A percentile compares a stretch with the other conserved stretches of the same genome.
Conservation (phyloP, 35 echinoderm and acorn worm genomes). For the Amphiura filiformis region DNA sequence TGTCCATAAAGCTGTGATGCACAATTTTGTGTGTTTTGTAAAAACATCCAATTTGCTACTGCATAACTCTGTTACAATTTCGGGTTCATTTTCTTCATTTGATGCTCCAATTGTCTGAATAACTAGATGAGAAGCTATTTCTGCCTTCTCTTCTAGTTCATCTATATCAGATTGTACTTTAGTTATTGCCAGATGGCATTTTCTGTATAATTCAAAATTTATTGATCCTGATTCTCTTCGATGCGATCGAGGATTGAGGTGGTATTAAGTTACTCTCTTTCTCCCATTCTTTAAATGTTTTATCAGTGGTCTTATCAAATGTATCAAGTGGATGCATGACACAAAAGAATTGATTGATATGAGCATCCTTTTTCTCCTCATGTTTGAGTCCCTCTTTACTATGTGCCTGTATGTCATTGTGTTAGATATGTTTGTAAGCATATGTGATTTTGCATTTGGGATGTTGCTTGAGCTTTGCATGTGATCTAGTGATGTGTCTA, state of each 20-base stretch:
- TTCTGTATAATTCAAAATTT: too few species aligned
- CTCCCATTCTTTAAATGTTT: neutral
- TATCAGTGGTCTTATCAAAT: conserved; percentile 2
- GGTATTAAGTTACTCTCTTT: neutral
- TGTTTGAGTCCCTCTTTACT: neutral
- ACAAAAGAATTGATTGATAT: conserved; percentile 19
- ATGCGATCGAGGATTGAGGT: conserved; percentile 2
- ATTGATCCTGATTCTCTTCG: too few species aligned
- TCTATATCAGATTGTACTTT: too few species aligned
- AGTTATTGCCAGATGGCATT: too few species aligned
- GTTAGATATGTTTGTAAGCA: neutral
- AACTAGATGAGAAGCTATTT: too few species aligned
- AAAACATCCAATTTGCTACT: too few species aligned
- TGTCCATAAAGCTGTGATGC: too few species aligned
- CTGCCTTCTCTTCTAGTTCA: too few species aligned
- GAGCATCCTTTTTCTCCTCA: neutral
- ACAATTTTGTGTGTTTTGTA: too few species aligned
- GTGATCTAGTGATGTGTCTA: neutral
- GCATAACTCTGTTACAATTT: too few species aligned
- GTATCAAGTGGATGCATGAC: conserved; percentile 16
- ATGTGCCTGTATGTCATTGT: conserved; percentile 18
- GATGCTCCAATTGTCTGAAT: too few species aligned
- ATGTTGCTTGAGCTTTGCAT: neutral
- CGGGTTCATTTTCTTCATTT: too few species aligned
- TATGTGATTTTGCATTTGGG: neutral